Evolutionary conservation across 2,797 vertebrate genomes (phyloP), one percentile per base, ranked within the genome.

Genomic region (Sparus aurata): DNA sequence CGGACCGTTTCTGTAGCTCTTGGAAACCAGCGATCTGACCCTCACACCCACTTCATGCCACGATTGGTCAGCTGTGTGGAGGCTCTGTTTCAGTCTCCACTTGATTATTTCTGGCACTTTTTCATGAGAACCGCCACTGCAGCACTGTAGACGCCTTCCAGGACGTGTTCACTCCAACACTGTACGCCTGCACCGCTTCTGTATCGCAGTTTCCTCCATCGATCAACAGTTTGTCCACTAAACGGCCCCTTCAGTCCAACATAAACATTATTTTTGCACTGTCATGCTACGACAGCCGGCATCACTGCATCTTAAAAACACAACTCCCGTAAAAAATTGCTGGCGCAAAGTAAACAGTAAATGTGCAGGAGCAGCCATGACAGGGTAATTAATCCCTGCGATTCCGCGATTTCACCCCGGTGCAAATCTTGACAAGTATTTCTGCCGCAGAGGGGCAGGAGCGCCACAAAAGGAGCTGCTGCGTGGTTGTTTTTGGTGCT

Each of bases 401-500:
- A 60, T 89, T 83, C 63, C 89, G 70, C 22, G 1, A 81, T 85
- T 87, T 87, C 84, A 34, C 71, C 79, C 55, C 38, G n/a, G 59
- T 80, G 85, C 69, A 89, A 80, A 89, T 86, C 73, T 91, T 88
- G 85, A 90, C 81, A 85, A 79, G 79, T 85, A 66, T 86, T 91
- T 85, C 69, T 87, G 84, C 84, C 49, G 85, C 87, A 84, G 64
- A 65, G 73, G 79, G 76, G 64, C 69, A 20, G 70, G 3, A 72
- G 80, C 22, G 15, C 70, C 80, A 73, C 74, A 25, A 80, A 92
- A 93, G 79, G 58, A 87, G 87, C 90, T 93, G 86, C 22, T 93
- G 86, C 22, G 87, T 80, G 50, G 80, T 83, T 85, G 65, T 88
- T 92, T 93, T 91, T 79, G 85, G 62, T 93, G 92, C 92, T 94